Base-by-base conservation (phyloP, 2,113 vertebrate genomes). In the Gymnobelideus leadbeateri region DNA sequence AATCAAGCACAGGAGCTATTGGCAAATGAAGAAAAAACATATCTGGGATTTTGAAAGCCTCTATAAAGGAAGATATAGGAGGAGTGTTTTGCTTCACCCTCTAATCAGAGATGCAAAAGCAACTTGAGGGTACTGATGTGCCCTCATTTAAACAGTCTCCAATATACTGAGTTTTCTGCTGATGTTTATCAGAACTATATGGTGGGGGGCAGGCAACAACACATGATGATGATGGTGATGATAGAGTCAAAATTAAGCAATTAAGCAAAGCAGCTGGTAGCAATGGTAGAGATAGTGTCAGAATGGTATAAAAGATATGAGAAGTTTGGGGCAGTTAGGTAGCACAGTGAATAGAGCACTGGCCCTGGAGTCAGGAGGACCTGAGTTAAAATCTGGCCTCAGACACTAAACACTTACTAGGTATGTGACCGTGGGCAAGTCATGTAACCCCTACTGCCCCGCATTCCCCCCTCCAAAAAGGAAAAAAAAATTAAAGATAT, bases 191-290 rank as follows among this genome's bases (percentile, higher is more conserved):
- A 49, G 47, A 49, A 49, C 47, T 49, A 49, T 49, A 49, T 49
- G 47, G 47, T 49, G n/a, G n/a, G n/a, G n/a, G 12, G 26, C 0
- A 31, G n/a, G 3, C 14, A 6, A 68, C 3, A 4, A 0, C n/a
- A 37, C 12, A 16, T 68, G 61, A 68, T 68, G 37, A 68, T 68
- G 14, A n/a, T 19, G 4, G 12, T 77, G 37, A 14, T 77, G 12
- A 3, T 6, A n/a, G 31, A 77, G 14, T 77, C 37, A 77, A 68
- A 37, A 37, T 37, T 12, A 14, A 68, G 11, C 12, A 37, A 37
- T 37, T 12, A 14, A 68, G 11, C 12, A 68, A 77, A 77, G 37
- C 37, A 19, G 31, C 31, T 68, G 31, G 14, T 19, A 31, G 11
- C 31, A 77, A 6, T 77, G 11, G n/a, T n/a, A 77, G 61, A n/a